Conservation (phyloP, 2,888 invertebrate species). For the Smittia sp. region DNA sequence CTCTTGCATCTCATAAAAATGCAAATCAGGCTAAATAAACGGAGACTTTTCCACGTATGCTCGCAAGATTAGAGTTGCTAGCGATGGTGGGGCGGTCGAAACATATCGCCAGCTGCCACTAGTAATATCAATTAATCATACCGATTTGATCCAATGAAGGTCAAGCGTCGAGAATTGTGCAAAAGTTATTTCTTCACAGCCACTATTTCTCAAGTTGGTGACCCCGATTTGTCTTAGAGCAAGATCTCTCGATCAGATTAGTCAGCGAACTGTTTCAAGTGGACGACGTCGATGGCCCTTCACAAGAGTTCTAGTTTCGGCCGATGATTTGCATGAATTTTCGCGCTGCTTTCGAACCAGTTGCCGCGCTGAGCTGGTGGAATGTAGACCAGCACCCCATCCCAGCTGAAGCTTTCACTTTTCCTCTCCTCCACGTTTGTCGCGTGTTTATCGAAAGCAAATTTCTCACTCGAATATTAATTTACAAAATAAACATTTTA, state of each 20-base stretch:
- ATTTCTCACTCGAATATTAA: conserved; percentile 41
- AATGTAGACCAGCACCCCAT: conserved; percentile 32
- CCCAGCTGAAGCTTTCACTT: conserved; percentile 32
- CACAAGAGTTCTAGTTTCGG: neutral
- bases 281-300: conserved; percentile 13
- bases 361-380: too few relatives aligned
- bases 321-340: neutral
- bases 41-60: conserved; percentile 11
- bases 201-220: neutral
- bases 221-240: neutral
- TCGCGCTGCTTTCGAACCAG: too few relatives aligned
- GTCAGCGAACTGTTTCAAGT: neutral
- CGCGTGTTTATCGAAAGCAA: conserved; percentile 27
- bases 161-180: neutral
- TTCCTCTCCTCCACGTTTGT: conserved; percentile 2
- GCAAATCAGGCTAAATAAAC: conserved; percentile 31
- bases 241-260: neutral
- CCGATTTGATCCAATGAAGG: conserved; percentile 30
- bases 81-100: neutral
- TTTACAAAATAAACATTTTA: conserved; percentile 32
- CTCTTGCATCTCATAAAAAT: conserved; percentile 30
- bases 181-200: neutral
- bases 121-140: conserved; percentile 40
- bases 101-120: neutral
- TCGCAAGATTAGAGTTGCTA: neutral